Evolutionary conservation across 1,140 invertebrate species (phyloP), one percentile per base, ranked within the genome.

Genomic region (Cyphomyrmex costatus): DNA sequence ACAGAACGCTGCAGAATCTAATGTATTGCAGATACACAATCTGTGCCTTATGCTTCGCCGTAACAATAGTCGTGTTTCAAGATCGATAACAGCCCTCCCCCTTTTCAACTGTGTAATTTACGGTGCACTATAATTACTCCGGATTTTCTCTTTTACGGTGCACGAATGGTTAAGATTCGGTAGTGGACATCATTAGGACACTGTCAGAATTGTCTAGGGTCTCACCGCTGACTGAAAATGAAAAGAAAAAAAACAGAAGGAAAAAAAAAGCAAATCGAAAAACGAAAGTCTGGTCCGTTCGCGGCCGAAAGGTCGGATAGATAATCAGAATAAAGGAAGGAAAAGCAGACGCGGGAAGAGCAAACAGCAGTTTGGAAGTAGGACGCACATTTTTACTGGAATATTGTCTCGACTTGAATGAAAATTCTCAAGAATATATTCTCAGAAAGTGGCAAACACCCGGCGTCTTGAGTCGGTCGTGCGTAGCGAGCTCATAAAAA

Each of bases 341-440:
- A 78, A 80, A 56, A 66, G 27, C 36, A 74, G 71, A 68, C 49
- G 68, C 36, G 36, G 14, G 66, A 49, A 83, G 53, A 60, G 79
- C 79, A 83, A 88, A 86, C 10, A 86, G 51, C 30, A 86, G 84
- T 88, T 82, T 63, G 51, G 3, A 89, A 89, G 77, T 88, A 86
- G 88, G 77, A 5, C 88, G 53, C 82, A 30, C 24, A 77, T 83
- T 87, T 89, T 79, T 86, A 71, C 63, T 30, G n/a, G 63, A 73
- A 76, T 61, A 61, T 87, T 58, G 73, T 87, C 80, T 68, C 58
- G 56, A 24, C 21, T 85, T 58, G 14, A 27, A 24, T 10, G 27
- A 73, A 49, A 80, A 79, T 27, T 49, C 49, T 60, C 56, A 49
- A 49, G 65, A 61, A 61, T 42, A 42, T 42, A 42, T 61, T 61